Evolutionary conservation across 2,888 invertebrate genomes (phyloP).

Genomic region (Callyntrura sp.): DNA sequence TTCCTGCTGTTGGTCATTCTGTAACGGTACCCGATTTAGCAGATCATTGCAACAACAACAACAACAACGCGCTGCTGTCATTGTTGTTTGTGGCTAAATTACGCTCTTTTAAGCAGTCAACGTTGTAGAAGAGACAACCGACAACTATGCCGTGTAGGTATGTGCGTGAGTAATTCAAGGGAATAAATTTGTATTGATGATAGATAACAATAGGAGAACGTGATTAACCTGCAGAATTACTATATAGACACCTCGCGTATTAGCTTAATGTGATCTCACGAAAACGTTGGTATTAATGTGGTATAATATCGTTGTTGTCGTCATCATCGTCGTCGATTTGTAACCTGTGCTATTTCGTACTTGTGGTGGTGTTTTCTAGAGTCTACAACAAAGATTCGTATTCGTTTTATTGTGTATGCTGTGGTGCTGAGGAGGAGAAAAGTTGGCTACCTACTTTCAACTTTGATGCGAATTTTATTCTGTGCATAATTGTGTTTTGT

Average conservation of each 20-base stretch:
- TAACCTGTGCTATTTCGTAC: neutral
- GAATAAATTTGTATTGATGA: neutral
- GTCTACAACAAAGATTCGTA: conserved; percentile 37
- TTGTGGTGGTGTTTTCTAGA: neutral
- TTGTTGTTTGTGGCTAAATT: neutral
- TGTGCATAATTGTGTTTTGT: conserved; percentile 14
- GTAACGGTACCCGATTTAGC: conserved; percentile 68
- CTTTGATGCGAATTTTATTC: conserved; percentile 21
- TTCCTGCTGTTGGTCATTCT: conserved; percentile 31
- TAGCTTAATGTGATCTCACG: neutral
- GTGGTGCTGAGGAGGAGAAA: conserved; percentile 35
- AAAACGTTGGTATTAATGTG: too few species aligned
- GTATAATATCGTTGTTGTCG: neutral
- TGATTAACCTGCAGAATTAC: conserved; percentile 48
- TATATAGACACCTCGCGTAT: neutral
- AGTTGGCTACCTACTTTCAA: conserved; percentile 54
- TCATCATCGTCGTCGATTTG: too few species aligned
- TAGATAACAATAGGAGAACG: conserved; percentile 3
- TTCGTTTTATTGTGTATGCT: conserved; percentile 9
- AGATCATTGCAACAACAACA: neutral
- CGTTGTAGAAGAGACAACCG: neutral
- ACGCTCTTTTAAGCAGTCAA: too few species aligned
- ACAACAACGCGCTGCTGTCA: too few species aligned
- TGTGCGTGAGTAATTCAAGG: neutral
- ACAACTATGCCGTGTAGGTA: neutral